Evolutionary conservation across 2,113 vertebrate genomes (phyloP).

Genomic region (Cyanistes caeruleus): DNA sequence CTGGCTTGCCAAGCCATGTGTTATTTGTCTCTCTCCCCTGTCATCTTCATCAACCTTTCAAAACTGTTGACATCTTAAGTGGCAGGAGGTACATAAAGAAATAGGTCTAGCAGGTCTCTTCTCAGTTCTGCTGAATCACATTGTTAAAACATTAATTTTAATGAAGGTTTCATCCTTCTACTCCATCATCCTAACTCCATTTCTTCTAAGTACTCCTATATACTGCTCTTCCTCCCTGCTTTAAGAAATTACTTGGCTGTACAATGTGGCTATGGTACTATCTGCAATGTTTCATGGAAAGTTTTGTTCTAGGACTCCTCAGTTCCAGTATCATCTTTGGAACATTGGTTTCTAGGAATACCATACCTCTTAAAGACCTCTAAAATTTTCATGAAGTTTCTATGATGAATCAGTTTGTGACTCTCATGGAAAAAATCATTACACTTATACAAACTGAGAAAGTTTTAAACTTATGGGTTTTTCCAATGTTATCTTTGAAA

Average conservation of each 20-base stretch:
- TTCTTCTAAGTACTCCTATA: background rate
- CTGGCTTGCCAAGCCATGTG: background rate
- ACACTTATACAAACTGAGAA: background rate
- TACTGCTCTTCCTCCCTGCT: background rate
- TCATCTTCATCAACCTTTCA: background rate
- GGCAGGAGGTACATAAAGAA: background rate
- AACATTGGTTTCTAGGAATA: background rate
- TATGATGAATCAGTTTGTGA: background rate
- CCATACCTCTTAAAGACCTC: background rate
- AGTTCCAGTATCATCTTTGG: background rate
- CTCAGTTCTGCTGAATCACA: background rate
- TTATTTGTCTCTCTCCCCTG: background rate
- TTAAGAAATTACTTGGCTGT: background rate
- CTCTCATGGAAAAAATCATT: rapidly evolving
- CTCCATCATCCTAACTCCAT: background rate
- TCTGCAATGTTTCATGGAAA: background rate
- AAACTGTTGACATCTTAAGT: background rate
- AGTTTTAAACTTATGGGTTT: background rate
- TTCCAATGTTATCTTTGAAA: background rate
- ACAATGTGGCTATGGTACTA: rapidly evolving
- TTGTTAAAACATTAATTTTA: background rate
- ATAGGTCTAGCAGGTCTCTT: background rate
- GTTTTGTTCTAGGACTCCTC: background rate
- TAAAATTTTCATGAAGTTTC: background rate
- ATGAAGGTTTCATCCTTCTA: background rate